phyloP scores from a whole-genome alignment of 1,140 invertebrate species.

The Rhagoletis pomonella region DNA sequence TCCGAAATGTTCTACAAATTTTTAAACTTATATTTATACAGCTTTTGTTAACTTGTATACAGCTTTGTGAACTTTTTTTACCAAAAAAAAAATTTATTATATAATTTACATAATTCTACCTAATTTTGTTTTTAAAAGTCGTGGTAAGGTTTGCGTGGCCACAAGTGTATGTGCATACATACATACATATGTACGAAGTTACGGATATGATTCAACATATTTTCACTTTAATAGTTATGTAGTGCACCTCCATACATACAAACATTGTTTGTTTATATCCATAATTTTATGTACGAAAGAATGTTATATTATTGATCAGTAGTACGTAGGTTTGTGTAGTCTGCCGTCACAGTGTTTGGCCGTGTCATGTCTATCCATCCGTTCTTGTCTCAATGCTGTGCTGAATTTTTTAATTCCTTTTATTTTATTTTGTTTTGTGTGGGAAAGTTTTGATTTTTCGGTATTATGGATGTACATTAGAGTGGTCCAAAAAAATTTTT shows the following conservation, averaged over 20 bases:
- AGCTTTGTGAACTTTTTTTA: too few species aligned
- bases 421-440: slow-evolving; percentile 6
- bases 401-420: background rate
- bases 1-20: too few species aligned
- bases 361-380: background rate
- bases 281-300: background rate
- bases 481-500: too few species aligned
- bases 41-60: too few species aligned
- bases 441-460: slow-evolving; percentile 35
- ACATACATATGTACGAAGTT: background rate
- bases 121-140: too few species aligned
- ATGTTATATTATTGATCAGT: background rate
- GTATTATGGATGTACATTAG: background rate
- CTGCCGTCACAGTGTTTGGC: background rate
- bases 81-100: too few species aligned
- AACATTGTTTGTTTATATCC: background rate
- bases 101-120: too few species aligned
- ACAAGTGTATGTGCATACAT: background rate
- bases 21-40: too few species aligned
- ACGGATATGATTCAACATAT: slow-evolving; percentile 6
- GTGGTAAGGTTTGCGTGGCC: too few species aligned
- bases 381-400: background rate
- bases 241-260: background rate
- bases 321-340: background rate
- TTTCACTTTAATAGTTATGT: slow-evolving; percentile 31